Base-by-base conservation (phyloP, 1,140 invertebrate species). In the Penaeus japonicus region DNA sequence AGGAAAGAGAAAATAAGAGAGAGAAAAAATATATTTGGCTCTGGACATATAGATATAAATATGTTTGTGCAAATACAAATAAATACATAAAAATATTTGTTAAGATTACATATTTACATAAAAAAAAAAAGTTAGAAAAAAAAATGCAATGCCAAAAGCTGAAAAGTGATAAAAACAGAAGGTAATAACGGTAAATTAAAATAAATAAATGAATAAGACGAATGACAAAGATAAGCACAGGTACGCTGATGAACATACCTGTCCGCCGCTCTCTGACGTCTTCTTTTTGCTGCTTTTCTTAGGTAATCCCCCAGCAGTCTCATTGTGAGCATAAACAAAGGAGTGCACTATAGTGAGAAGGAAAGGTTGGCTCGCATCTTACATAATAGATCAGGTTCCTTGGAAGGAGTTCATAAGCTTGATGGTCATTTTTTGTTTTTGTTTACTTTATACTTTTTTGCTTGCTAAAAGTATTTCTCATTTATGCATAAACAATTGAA, bases 261-360 rank as follows among this genome's bases (percentile, higher is more conserved):
- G 85, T 24, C 57, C 62, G 62, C 65, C 82, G 82, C 82, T 87
- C 65, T 87, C 85, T 24, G 85, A 5, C 12, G 85, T 82, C 79
- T 87, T 87, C 85, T 82, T 87, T 87, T 87, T 87, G 79, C 24
- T 81, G 85, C 75, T 59, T 82, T 87, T 87, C 85, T 87, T 87
- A 87, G 85, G 85, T 32, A 87, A 62, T 70, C 85, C 85, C 81
- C 85, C 85, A 82, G 85, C 78, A 81, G 79, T 79, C 85, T 87
- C 85, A 87, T 73, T 87, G 85, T 82, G 65, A 80, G 85, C 85
- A 87, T 87, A 87, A 87, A 81, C 79, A 87, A 87, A 87, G 84
- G 79, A 87, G 78, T 87, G 81, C 85, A 87, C 78, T 87, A 87
- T 81, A 73, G 78, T 87, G 78, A 81, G 85, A 82, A 87, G 79